These are phyloP conservation scores for Heliconius cydno DNA, from an alignment of 2,888 invertebrate genomes.

Conservation along the genomic window DNA sequence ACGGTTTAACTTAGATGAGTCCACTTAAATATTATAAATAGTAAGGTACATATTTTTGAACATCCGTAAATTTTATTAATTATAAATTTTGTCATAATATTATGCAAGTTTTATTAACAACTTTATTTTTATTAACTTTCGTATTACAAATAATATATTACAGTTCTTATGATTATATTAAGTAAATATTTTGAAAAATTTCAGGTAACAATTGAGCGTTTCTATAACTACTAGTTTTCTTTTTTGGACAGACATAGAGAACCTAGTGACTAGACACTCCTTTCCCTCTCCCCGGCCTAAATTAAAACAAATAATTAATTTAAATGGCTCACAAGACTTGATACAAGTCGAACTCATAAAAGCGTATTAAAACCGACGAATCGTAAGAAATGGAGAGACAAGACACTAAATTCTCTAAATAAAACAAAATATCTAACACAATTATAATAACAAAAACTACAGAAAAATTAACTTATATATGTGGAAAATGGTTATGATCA, in stretches of 20 bases:
- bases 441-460: neutral
- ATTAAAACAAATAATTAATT: too few relatives aligned
- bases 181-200: neutral
- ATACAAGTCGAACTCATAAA: too few relatives aligned
- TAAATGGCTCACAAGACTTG: too few relatives aligned
- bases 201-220: constrained; percentile 5
- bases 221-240: neutral
- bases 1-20: too few relatives aligned
- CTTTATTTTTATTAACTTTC: neutral
- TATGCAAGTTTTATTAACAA: neutral
- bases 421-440: neutral
- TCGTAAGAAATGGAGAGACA: neutral
- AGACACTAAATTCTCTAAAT: neutral
- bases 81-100: neutral
- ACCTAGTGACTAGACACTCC: too few relatives aligned
- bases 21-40: too few relatives aligned
- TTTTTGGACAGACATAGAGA: neutral
- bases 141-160: neutral
- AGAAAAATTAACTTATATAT: neutral
- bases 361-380: neutral
- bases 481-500: constrained; percentile 50
- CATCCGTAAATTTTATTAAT: neutral
- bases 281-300: too few relatives aligned
- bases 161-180: neutral
- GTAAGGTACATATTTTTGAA: neutral